Evolutionary conservation across 2,888 invertebrate species (phyloP).

Genomic region (Aphidoletes aphidimyza): DNA sequence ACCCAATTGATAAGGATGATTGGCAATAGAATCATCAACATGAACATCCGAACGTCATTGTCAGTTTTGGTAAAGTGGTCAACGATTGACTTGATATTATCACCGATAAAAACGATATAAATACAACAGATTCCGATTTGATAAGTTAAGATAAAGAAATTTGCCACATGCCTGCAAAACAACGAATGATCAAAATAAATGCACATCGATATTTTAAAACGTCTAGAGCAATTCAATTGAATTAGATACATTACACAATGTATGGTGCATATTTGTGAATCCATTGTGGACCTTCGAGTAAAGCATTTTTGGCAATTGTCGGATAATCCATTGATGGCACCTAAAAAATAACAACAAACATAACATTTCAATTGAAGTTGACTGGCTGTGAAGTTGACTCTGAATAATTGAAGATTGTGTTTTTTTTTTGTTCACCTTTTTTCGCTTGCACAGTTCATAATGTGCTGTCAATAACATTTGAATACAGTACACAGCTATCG

Average conservation of each 20-base stretch:
- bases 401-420: background rate
- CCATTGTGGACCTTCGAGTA: slow-evolving; percentile 77
- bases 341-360: slow-evolving; percentile 59
- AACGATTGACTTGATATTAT: slow-evolving; percentile 80
- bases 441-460: slow-evolving; percentile 71
- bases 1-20: slow-evolving; percentile 82
- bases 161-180: slow-evolving; percentile 50
- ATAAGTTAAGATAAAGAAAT: slow-evolving; percentile 79
- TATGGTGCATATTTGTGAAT: slow-evolving; percentile 72
- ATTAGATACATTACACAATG: slow-evolving; percentile 65
- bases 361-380: background rate
- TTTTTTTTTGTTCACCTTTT: slow-evolving; percentile 56
- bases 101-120: slow-evolving; percentile 84
- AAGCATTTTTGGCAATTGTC: slow-evolving; percentile 81
- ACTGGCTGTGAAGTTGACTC: background rate
- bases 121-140: slow-evolving; percentile 97
- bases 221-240: background rate
- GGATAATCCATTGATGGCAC: slow-evolving; percentile 86
- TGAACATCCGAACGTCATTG: slow-evolving; percentile 73
- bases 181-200: background rate
- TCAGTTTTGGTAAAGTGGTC: slow-evolving; percentile 68
- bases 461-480: slow-evolving; percentile 78
- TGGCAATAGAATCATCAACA: slow-evolving; percentile 78
- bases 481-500: slow-evolving; percentile 94
- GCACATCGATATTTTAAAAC: background rate